Percentiles rank a stretch among this genome's conserved stretches.
Evolutionary conservation across 2,888 invertebrate genomes (phyloP).

Genomic region (Steromphala cineraria): DNA sequence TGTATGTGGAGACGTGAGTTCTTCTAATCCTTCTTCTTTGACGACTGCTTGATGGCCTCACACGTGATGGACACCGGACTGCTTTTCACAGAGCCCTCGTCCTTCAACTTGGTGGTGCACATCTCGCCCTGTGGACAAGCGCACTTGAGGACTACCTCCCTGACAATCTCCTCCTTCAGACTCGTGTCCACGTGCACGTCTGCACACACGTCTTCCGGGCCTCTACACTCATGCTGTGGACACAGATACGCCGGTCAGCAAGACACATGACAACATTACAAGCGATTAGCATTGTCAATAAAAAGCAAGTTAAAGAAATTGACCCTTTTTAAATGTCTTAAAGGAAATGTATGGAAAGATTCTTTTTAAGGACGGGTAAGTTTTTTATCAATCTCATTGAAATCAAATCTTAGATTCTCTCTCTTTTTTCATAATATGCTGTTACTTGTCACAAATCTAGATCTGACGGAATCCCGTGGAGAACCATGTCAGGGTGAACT

Average conservation of each 20-base stretch:
- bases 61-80: neutral
- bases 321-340: too few relatives aligned
- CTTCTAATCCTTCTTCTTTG: neutral
- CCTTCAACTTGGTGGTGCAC: neutral
- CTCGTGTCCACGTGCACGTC: neutral
- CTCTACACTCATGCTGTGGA: neutral
- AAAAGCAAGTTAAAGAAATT: too few relatives aligned
- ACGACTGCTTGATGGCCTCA: neutral
- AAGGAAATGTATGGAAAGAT: too few relatives aligned
- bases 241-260: neutral
- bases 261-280: neutral
- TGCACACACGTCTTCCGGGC: neutral
- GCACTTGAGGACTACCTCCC: neutral
- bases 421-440: too few relatives aligned
- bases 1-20: too few relatives aligned
- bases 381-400: too few relatives aligned
- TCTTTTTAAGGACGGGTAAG: too few relatives aligned
- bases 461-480: too few relatives aligned
- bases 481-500: too few relatives aligned
- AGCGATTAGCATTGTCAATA: neutral
- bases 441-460: too few relatives aligned
- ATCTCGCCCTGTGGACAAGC: slow-evolving; percentile 3
- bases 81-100: neutral
- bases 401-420: too few relatives aligned
- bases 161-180: neutral